Conservation (phyloP, 2,888 invertebrate species). For the Rhamphomyia laevipes region DNA sequence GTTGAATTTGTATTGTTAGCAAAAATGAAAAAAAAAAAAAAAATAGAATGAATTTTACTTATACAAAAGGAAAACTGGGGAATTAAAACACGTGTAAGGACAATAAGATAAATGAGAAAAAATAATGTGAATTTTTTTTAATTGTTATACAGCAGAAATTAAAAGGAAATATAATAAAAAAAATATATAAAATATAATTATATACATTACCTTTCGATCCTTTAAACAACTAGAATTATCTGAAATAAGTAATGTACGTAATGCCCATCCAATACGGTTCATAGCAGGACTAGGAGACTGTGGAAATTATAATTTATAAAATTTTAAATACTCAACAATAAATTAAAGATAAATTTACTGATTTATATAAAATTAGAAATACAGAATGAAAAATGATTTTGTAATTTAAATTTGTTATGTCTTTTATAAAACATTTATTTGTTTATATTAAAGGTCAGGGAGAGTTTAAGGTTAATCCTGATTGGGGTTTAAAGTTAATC, state of each 20-base stretch:
- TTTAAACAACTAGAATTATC: conserved; percentile 50
- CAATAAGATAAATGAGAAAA: too few relatives aligned
- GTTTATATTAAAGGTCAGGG: too few relatives aligned
- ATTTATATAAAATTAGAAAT: neutral
- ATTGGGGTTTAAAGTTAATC: too few relatives aligned
- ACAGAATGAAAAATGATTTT: neutral
- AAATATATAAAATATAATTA: conserved; percentile 15
- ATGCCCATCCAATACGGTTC: conserved; percentile 55
- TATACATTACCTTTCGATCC: conserved; percentile 44
- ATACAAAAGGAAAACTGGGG: too few relatives aligned
- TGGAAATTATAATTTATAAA: conserved; percentile 8
- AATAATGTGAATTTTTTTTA: neutral
- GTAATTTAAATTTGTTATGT: too few relatives aligned
- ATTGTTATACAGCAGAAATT: neutral
- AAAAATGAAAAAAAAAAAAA: too few relatives aligned
- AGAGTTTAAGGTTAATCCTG: too few relatives aligned
- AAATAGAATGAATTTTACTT: too few relatives aligned
- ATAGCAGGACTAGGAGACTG: conserved; percentile 53
- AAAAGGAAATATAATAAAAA: too few relatives aligned
- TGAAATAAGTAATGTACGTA: conserved; percentile 54
- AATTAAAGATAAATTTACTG: neutral
- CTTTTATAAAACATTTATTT: too few relatives aligned
- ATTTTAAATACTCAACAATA: conserved; percentile 2
- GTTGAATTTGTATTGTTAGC: too few relatives aligned
- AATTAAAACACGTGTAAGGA: too few relatives aligned